Percentiles rank a stretch among this genome's conserved stretches.
These are phyloP conservation scores for Toxonevra muliebris DNA, from an alignment of 2,888 invertebrate genomes.

Conservation along the genomic window DNA sequence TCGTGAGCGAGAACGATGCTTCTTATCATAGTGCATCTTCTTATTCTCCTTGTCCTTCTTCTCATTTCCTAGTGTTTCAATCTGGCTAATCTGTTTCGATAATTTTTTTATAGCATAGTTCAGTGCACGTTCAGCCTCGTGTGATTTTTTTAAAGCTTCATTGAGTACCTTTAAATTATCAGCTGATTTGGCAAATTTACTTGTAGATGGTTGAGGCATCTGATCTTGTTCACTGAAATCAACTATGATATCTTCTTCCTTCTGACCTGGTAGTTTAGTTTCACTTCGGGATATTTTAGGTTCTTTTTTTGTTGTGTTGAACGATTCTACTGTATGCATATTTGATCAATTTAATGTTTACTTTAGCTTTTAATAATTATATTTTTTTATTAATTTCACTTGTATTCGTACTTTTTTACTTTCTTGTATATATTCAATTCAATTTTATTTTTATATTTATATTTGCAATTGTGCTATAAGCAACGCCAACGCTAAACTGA, in stretches of 20 bases:
- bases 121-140: no score
- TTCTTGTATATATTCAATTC: background rate
- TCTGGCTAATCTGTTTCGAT: no score
- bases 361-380: background rate
- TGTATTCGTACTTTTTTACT: background rate
- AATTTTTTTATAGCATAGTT: no score
- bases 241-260: no score
- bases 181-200: no score
- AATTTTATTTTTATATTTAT: background rate
- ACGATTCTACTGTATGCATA: background rate
- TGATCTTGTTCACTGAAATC: no score
- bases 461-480: background rate
- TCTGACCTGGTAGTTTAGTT: no score
- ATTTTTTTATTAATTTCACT: background rate
- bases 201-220: no score
- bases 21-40: background rate
- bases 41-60: background rate
- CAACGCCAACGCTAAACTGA: conserved; percentile 42
- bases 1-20: conserved; percentile 5
- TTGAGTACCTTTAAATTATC: no score
- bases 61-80: background rate
- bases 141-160: no score
- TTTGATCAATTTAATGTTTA: conserved; percentile 6
- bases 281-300: no score
- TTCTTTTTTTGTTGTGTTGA: background rate